These are phyloP conservation scores for Echinops telfairi DNA, from an alignment of 2,113 vertebrate species.

Conservation along the genomic window DNA sequence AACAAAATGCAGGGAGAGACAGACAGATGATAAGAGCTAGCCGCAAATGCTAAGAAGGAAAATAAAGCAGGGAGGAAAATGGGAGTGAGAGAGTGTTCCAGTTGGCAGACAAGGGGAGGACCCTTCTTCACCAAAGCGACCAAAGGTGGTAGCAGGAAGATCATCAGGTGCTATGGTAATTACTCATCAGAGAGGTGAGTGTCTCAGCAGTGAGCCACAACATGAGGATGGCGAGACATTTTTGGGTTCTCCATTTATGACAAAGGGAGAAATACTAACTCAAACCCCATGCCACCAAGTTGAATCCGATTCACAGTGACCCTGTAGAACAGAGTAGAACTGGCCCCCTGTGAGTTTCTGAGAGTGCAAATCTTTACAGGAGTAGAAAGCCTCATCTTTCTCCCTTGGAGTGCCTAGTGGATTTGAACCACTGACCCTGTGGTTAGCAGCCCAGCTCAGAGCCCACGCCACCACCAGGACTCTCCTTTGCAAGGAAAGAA, in stretches of 20 bases:
- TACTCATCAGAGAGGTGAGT: not conserved
- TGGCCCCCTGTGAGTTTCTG: too few relatives aligned
- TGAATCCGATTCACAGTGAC: too few relatives aligned
- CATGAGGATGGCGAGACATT: not conserved
- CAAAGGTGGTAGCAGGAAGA: not conserved
- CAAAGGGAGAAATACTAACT: too few relatives aligned
- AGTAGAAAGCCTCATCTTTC: too few relatives aligned
- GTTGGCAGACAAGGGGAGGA: not conserved
- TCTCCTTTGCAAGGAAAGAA: not conserved
- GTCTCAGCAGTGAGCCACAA: not conserved
- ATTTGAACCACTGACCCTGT: too few relatives aligned
- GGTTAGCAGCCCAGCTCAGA: too few relatives aligned
- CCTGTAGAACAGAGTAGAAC: too few relatives aligned
- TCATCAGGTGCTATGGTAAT: not conserved
- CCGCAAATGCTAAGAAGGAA: not conserved
- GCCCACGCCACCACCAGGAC: too few relatives aligned
- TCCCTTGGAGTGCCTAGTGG: too few relatives aligned
- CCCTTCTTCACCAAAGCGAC: not conserved
- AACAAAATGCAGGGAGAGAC: not conserved
- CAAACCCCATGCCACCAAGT: too few relatives aligned
- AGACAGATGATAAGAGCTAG: not conserved
- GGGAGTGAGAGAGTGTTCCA: fast-evolving
- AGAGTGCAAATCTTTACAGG: too few relatives aligned
- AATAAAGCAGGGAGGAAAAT: not conserved
- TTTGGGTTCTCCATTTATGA: not conserved